Evolutionary conservation across 1,140 invertebrate genomes (phyloP), one percentile per base, ranked within the genome.

Genomic region (Trachymyrmex cornetzi): DNA sequence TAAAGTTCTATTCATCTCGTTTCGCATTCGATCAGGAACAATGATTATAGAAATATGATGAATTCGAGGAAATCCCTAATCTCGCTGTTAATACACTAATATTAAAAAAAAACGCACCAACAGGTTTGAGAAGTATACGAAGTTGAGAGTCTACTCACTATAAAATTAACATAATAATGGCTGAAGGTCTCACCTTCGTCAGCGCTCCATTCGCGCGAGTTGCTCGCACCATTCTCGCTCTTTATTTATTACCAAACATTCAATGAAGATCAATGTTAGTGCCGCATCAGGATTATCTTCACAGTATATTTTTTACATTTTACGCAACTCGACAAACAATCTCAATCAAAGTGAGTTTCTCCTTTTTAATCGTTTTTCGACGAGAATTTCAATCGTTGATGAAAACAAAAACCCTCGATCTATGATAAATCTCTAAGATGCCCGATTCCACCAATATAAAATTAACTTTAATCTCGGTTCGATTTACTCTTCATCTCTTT

Each of bases 131-230:
- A 19, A 59, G n/a, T 4, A 1, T 3, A 7, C 11, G 2, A 24
- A 77, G 22, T 61, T 24, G 53, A 71, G 9, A 38, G 9, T 3
- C 48, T 48, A 9, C n/a, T 22, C 34, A 1, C 12, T 12, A 14
- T 14, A 75, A 74, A 71, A 84, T 84, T 75, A 48, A 80, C 30
- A 50, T 22, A 16, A 59, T 9, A 44, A 61, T 44, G 30, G 34
- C 19, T 50, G 66, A 69, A 69, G 66, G 38, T 14, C 80, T 84
- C 34, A 84, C 80, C 80, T 84, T 84, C 19, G 67, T 74, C 12
- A 55, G 24, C 19, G 44, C 4, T 55, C 30, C 48, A 4, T 69
- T 9, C 38, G 55, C 27, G 38, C 38, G 69, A 61, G 24, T 75
- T 19, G 80, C 38, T 14, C 80, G 69, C 27, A 84, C 69, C 80